Evolutionary conservation across 2,797 vertebrate species (phyloP), one percentile per base, ranked within the genome.

Genomic region (Acanthurus leucopareius): DNA sequence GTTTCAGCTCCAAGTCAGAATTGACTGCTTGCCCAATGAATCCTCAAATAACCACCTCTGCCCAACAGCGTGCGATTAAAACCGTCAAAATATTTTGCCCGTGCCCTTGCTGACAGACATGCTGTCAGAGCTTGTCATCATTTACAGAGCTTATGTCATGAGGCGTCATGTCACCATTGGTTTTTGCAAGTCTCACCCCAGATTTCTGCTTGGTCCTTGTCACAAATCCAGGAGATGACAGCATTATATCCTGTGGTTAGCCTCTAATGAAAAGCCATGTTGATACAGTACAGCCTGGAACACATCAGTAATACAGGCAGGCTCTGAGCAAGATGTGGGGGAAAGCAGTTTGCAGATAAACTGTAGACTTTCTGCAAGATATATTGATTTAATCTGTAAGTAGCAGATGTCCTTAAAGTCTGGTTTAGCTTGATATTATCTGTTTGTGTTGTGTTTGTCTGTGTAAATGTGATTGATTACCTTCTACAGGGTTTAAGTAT

Each of bases 111-210:
- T 48, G 83, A 72, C 80, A 93, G 90, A 91, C 91, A 13, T 92
- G 79, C 71, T 86, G 89, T 94, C 91, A 93, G 69, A 82, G 63
- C 73, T 65, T 4, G 75, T 91, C 92, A 93, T 89, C 83, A 19
- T 75, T 77, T 75, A 49, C 80, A 60, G 64, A 85, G 88, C 76
- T 91, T 86, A 90, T 67, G 44, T 47, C 65, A 63, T 59, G 76
- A 80, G 64, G 69, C 68, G n/a, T 75, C 71, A 76, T 58, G 78
- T 83, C 85, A 85, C 61, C 52, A 42, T 71, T 83, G 77, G 82
- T 86, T 90, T 84, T 79, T 49, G 45, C 17, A 0, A 40, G 65
- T 82, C 58, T 82, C 61, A 66, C 60, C 63, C 51, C 16, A 44
- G 67, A 75, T 51, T 56, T 73, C 66, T 62, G 67, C 82, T 75